phyloP scores from a whole-genome alignment of 1,140 invertebrate genomes.

The Ooceraea biroi region DNA sequence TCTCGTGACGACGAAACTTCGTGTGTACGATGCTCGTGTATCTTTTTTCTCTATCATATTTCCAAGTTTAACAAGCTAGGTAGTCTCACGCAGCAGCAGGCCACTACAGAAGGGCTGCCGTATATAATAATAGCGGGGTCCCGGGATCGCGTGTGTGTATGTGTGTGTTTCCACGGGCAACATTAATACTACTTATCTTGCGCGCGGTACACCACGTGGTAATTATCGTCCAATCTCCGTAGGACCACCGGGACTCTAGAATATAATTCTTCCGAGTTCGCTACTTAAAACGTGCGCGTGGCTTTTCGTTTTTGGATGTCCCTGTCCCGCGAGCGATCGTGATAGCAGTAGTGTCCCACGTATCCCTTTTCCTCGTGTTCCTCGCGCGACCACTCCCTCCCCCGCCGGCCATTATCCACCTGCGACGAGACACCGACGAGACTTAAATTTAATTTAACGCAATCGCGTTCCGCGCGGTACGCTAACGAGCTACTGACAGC shows the following conservation, averaged over 20 bases:
- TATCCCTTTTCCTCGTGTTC: background rate
- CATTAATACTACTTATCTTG: constrained; percentile 77
- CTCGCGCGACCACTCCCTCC: background rate
- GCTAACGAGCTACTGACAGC: constrained; percentile 75
- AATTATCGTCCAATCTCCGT: constrained; percentile 75
- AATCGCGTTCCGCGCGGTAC: constrained; percentile 69
- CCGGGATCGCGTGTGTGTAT: constrained; percentile 48
- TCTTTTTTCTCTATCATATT: constrained; percentile 46
- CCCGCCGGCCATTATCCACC: background rate
- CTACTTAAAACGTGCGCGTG: constrained; percentile 69
- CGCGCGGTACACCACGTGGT: constrained; percentile 71
- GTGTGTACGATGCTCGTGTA: constrained; percentile 8
- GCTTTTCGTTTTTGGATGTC: constrained; percentile 59
- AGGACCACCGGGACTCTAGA: constrained; percentile 72
- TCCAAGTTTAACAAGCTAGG: constrained; percentile 59
- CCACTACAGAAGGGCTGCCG: constrained; percentile 20
- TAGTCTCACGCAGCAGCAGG: constrained; percentile 53
- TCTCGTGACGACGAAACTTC: constrained; percentile 23
- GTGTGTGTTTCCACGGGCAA: constrained; percentile 63
- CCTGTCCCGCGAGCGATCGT: background rate
- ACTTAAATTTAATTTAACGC: constrained; percentile 77
- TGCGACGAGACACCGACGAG: constrained; percentile 11
- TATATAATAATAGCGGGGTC: constrained; percentile 74
- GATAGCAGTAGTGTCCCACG: no score
- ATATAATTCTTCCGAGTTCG: constrained; percentile 75